A percentile compares a stretch with the other conserved stretches of the same genome.
Conservation (phyloP, 2,888 invertebrate species). For the Tinea trinotella region DNA sequence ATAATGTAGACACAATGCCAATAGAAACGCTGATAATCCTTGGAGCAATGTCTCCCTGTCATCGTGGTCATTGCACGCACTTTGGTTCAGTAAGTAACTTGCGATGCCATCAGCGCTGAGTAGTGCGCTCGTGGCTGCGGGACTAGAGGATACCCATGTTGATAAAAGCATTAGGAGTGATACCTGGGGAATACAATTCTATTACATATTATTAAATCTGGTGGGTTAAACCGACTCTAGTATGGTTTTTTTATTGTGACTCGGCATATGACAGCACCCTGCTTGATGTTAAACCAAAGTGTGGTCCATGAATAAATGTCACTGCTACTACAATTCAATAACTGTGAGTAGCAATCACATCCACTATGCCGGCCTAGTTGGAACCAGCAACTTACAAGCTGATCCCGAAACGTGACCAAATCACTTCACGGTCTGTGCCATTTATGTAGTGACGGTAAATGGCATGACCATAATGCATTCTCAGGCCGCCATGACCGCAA, state of each 20-base stretch:
- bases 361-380: too few species aligned
- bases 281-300: too few species aligned
- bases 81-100: conserved; percentile 87
- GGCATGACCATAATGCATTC: not conserved
- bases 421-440: too few species aligned
- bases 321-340: too few species aligned
- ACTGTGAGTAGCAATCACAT: too few species aligned
- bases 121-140: conserved; percentile 86
- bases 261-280: too few species aligned
- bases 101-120: conserved; percentile 85
- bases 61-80: conserved; percentile 88
- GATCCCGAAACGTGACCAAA: too few species aligned
- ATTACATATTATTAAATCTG: not conserved
- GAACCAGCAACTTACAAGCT: too few species aligned
- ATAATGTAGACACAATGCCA: conserved; percentile 92
- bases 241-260: too few species aligned
- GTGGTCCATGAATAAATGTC: too few species aligned
- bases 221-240: not conserved
- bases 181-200: conserved; percentile 64
- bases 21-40: conserved; percentile 86
- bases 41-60: conserved; percentile 91
- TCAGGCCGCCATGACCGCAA: too few species aligned
- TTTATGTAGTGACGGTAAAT: not conserved
- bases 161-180: conserved; percentile 92
- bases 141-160: conserved; percentile 90